Percentiles rank a stretch among this genome's conserved stretches.
These are phyloP conservation scores for Corythornis leucogaster DNA, from an alignment of 2,797 vertebrate genomes.

Conservation along the genomic window DNA sequence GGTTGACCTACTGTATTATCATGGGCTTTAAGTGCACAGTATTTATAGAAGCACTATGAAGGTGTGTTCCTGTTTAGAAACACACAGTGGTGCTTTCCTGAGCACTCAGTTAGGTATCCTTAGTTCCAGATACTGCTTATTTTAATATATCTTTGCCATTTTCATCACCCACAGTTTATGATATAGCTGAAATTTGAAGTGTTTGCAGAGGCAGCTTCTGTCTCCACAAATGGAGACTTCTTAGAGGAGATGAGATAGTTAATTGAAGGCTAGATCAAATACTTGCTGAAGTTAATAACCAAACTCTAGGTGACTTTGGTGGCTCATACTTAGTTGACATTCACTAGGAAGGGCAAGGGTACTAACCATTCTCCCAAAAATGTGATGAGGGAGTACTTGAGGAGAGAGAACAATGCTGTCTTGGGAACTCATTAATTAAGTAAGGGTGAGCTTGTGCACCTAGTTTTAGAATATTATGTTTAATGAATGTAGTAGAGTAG, in stretches of 20 bases:
- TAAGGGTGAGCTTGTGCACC: background rate
- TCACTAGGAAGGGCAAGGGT: background rate
- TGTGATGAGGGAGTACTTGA: background rate
- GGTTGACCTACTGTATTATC: background rate
- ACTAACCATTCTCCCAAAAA: slow-evolving; percentile 6
- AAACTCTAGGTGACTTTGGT: background rate
- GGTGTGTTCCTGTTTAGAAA: background rate
- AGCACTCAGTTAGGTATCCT: background rate
- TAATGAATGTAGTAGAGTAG: background rate
- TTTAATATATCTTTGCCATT: background rate
- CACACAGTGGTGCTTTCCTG: background rate
- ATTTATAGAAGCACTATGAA: background rate
- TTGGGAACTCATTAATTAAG: background rate
- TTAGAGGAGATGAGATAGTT: background rate
- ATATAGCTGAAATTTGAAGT: background rate
- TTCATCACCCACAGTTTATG: background rate
- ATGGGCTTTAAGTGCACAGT: background rate
- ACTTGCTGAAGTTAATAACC: background rate
- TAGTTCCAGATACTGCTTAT: background rate
- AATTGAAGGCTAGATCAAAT: background rate
- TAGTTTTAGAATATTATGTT: background rate
- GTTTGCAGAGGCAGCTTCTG: background rate
- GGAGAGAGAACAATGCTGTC: background rate
- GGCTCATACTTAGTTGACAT: background rate
- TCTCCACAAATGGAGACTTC: background rate